Conservation (phyloP, 2,888 invertebrate species). For the Rhagium mordax region DNA sequence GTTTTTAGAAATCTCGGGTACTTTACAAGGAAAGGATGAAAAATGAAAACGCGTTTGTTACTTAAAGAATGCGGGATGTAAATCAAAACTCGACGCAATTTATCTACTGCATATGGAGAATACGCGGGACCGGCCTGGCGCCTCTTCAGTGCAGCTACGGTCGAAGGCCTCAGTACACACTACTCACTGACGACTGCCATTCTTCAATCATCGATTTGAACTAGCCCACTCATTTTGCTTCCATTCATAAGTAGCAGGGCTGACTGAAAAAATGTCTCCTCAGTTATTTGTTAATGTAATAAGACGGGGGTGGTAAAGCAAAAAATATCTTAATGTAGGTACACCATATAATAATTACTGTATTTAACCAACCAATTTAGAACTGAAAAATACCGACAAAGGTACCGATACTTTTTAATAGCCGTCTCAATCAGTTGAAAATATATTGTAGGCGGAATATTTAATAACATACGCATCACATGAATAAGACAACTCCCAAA, state of each 20-base stretch:
- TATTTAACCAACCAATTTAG: too few species aligned
- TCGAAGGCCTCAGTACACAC: conserved; percentile 35
- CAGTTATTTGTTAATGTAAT: neutral
- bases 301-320: too few species aligned
- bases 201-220: conserved; percentile 1
- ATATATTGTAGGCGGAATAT: too few species aligned
- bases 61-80: conserved; percentile 69
- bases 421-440: too few species aligned
- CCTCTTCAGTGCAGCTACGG: conserved; percentile 53
- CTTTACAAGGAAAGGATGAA: conserved; percentile 61
- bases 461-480: too few species aligned
- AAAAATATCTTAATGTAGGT: too few species aligned
- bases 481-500: too few species aligned
- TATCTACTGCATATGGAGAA: conserved; percentile 68
- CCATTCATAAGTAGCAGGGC: conserved; percentile 15
- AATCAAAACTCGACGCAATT: conserved; percentile 70
- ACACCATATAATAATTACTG: too few species aligned
- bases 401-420: too few species aligned
- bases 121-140: conserved; percentile 64
- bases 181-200: conserved; percentile 10
- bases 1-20: neutral
- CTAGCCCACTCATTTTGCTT: conserved; percentile 6
- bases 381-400: too few species aligned
- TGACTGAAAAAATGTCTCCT: neutral
- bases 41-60: conserved; percentile 69